A percentile compares a stretch with the other conserved stretches of the same genome.
These are phyloP conservation scores for Macquaria ambigua DNA, from an alignment of 2,113 vertebrate species.

Conservation along the genomic window DNA sequence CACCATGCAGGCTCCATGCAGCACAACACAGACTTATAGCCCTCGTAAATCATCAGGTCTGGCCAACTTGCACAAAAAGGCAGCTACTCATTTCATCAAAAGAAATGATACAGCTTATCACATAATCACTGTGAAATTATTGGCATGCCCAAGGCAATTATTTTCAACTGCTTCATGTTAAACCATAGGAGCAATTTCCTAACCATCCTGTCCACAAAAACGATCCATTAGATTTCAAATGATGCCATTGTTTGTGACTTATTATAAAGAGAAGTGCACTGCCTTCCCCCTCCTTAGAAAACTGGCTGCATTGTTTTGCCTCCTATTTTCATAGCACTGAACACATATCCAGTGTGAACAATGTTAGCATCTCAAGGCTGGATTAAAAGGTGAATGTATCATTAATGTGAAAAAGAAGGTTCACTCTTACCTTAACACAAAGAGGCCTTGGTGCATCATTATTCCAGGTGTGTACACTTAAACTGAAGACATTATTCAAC, in stretches of 20 bases:
- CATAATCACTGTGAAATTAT: conserved; percentile 69
- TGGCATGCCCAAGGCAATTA: conserved; percentile 66
- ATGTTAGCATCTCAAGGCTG: neutral
- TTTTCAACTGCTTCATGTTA: conserved; percentile 51
- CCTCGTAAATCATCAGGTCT: conserved; percentile 60
- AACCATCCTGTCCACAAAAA: conserved; percentile 51
- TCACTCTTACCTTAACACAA: conserved; percentile 63
- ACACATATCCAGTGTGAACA: neutral
- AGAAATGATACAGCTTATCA: conserved; percentile 73
- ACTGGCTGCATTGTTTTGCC: conserved; percentile 5
- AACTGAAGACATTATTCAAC: conserved; percentile 31
- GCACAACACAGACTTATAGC: conserved; percentile 52
- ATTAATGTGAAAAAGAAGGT: conserved; percentile 19
- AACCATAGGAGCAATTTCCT: conserved; percentile 62
- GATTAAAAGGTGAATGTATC: neutral
- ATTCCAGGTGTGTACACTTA: conserved; percentile 35
- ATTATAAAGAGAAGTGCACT: conserved; percentile 27
- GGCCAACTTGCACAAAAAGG: conserved; percentile 52
- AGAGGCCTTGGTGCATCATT: neutral
- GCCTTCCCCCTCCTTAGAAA: neutral
- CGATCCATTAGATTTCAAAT: conserved; percentile 47
- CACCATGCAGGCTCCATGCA: conserved; percentile 63
- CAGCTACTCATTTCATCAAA: conserved; percentile 65
- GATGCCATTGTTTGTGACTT: conserved; percentile 37
- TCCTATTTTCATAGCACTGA: neutral